Percentiles rank a stretch among this genome's conserved stretches.
These are phyloP conservation scores for Chloroceryle amazona DNA, from an alignment of 2,797 vertebrate genomes.

Conservation along the genomic window DNA sequence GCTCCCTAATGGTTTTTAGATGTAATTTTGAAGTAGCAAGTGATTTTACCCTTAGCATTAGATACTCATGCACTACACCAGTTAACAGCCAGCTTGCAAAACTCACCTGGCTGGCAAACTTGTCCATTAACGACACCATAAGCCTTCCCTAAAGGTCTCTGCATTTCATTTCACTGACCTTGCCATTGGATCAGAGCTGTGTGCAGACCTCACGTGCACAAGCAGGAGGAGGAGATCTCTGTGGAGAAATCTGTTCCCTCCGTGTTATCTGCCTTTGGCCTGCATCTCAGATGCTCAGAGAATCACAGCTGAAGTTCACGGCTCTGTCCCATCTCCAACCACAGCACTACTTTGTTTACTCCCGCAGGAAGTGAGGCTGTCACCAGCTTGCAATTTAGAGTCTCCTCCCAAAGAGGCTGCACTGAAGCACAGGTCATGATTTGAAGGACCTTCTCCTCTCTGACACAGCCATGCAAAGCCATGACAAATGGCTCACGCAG, in stretches of 20 bases:
- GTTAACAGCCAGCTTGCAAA: not conserved
- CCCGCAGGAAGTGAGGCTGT: not conserved
- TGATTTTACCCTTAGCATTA: not conserved
- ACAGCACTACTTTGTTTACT: not conserved
- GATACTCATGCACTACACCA: not conserved
- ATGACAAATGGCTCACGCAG: not conserved
- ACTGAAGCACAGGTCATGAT: not conserved
- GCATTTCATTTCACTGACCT: not conserved
- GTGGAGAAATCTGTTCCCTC: not conserved
- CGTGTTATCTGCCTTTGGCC: not conserved
- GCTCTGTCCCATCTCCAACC: not conserved
- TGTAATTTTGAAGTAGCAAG: not conserved
- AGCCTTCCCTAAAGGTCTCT: not conserved
- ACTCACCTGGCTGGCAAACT: not conserved
- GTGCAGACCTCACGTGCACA: not conserved
- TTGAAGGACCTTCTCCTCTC: not conserved
- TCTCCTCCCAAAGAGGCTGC: not conserved
- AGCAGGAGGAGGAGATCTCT: not conserved
- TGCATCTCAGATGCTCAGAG: not conserved
- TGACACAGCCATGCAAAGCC: not conserved
- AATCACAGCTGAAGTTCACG: not conserved
- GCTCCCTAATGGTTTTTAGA: not conserved
- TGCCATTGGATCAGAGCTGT: fast-evolving
- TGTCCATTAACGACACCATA: fast-evolving
- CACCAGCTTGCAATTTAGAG: not conserved